Percentiles rank a stretch among this genome's conserved stretches.
These are phyloP conservation scores for Micronycteris hirsuta DNA, from an alignment of 2,113 vertebrate species.

Conservation along the genomic window DNA sequence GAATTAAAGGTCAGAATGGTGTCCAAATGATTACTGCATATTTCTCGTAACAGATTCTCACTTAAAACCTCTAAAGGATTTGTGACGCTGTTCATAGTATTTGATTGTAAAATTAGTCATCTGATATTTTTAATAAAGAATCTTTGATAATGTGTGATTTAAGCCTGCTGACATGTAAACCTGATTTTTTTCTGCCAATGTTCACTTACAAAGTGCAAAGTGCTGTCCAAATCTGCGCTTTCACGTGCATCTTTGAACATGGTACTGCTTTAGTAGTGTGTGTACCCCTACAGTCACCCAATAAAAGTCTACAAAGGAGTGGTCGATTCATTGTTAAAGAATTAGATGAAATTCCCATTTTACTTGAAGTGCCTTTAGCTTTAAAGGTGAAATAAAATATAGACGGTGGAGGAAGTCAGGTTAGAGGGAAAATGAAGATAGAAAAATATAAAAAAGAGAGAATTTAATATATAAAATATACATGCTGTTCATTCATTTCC, in stretches of 20 bases:
- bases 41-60: slow-evolving; percentile 54
- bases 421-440: neutral
- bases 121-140: slow-evolving; percentile 67
- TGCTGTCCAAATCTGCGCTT: slow-evolving; percentile 12
- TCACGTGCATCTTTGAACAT: neutral
- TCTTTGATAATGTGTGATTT: slow-evolving; percentile 53
- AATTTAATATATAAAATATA: neutral
- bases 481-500: neutral
- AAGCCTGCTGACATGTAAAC: slow-evolving; percentile 36
- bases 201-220: slow-evolving; percentile 44
- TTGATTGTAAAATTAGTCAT: slow-evolving; percentile 73
- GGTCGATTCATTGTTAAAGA: neutral
- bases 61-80: slow-evolving; percentile 66
- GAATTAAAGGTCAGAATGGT: slow-evolving; percentile 70
- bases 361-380: neutral
- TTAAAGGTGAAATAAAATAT: slow-evolving; percentile 21
- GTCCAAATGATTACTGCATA: slow-evolving; percentile 65
- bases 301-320: neutral
- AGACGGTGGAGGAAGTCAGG: neutral
- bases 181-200: slow-evolving; percentile 8
- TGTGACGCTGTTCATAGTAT: slow-evolving; percentile 67
- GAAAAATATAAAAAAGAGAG: neutral
- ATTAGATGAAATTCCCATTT: neutral
- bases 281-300: neutral
- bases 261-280: neutral